phyloP scores from a whole-genome alignment of 2,797 vertebrate species.

The Vireo griseus region DNA sequence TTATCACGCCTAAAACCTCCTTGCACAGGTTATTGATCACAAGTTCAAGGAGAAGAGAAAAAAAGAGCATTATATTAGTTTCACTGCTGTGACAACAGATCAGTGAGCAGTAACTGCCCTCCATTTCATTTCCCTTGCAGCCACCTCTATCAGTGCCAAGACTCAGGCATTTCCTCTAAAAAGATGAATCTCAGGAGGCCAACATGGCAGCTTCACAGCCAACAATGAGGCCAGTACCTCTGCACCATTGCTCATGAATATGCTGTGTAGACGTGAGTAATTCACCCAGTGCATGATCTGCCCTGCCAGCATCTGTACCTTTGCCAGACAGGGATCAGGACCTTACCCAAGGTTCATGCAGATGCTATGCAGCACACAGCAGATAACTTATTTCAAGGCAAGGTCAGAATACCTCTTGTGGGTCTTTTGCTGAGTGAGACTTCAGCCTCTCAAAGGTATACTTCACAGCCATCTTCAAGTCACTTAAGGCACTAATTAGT shows the following conservation, averaged over 20 bases:
- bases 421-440: neutral
- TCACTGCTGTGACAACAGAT: neutral
- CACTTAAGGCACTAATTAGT: neutral
- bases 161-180: neutral
- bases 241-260: neutral
- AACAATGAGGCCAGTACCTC: neutral
- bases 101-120: neutral
- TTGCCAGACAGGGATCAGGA: neutral
- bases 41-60: neutral
- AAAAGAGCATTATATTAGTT: neutral
- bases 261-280: neutral
- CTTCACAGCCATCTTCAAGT: neutral
- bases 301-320: fast-evolving
- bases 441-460: neutral
- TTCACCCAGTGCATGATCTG: neutral
- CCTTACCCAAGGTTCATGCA: fast-evolving
- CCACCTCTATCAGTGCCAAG: neutral
- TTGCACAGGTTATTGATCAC: neutral
- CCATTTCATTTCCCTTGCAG: neutral
- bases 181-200: neutral
- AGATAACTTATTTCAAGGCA: neutral
- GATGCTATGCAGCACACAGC: neutral
- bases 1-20: neutral
- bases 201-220: neutral
- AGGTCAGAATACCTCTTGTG: neutral